Percentiles rank a stretch among this genome's conserved stretches.
Conservation (phyloP, 2,113 vertebrate species). For the Trogon surrucura region DNA sequence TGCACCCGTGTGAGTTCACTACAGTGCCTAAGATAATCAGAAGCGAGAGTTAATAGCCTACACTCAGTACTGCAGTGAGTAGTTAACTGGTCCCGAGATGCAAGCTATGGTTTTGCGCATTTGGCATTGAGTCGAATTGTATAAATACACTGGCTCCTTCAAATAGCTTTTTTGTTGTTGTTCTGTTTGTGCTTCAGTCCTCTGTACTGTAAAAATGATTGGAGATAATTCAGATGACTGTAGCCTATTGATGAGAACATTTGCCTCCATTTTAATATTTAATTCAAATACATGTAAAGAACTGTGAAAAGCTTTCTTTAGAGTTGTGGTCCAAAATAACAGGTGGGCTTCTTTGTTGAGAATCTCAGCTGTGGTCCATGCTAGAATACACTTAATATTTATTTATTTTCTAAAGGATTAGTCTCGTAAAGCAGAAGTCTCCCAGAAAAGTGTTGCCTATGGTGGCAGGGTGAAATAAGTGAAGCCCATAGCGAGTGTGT, state of each 20-base stretch:
- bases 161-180: not conserved
- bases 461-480: not conserved
- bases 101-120: not conserved
- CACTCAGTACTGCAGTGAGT: not conserved
- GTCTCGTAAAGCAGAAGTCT: not conserved
- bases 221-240: not conserved
- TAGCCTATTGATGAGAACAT: not conserved
- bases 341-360: not conserved
- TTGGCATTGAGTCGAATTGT: not conserved
- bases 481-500: not conserved
- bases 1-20: not conserved
- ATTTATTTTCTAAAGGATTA: not conserved
- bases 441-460: not conserved
- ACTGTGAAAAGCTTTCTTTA: not conserved
- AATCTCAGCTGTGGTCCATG: not conserved
- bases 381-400: not conserved
- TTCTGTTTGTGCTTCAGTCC: not conserved
- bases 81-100: not conserved
- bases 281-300: not conserved
- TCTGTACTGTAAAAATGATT: not conserved
- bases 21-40: not conserved
- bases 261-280: not conserved
- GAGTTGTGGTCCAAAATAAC: not conserved
- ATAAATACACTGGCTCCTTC: not conserved
- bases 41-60: not conserved